These are phyloP conservation scores for Calliphora vicina DNA, from an alignment of 1,140 invertebrate genomes.

Conservation along the genomic window DNA sequence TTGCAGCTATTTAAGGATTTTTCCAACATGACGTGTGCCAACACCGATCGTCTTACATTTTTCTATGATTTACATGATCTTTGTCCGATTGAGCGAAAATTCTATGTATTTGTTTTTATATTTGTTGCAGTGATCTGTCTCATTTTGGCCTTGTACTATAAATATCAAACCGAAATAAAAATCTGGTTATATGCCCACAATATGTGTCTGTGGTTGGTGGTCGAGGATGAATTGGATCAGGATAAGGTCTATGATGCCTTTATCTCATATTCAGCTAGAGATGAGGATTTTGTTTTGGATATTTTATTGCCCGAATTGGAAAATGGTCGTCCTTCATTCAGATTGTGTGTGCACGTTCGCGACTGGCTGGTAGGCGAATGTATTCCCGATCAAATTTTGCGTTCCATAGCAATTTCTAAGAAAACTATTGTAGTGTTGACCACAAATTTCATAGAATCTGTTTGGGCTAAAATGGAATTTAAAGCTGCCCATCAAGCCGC, in stretches of 20 bases:
- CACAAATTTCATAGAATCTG: slow-evolving; percentile 80
- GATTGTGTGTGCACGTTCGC: slow-evolving; percentile 80
- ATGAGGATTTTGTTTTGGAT: slow-evolving; percentile 77
- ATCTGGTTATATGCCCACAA: slow-evolving; percentile 76
- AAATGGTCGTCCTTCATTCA: slow-evolving; percentile 67
- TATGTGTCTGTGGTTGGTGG: slow-evolving; percentile 72
- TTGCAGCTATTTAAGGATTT: slow-evolving; percentile 58
- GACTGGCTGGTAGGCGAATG: slow-evolving; percentile 82
- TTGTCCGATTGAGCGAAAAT: slow-evolving; percentile 59
- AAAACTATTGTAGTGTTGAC: slow-evolving; percentile 86
- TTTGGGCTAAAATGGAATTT: slow-evolving; percentile 88
- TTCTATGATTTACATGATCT: slow-evolving; percentile 65
- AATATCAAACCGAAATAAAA: slow-evolving; percentile 72
- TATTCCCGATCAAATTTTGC: slow-evolving; percentile 81
- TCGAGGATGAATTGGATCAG: slow-evolving; percentile 77
- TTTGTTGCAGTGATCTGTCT: slow-evolving; percentile 65
- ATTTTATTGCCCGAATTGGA: slow-evolving; percentile 76
- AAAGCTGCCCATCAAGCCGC: slow-evolving; percentile 79
- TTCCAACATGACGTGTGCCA: slow-evolving; percentile 63
- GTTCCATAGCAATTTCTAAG: slow-evolving; percentile 79
- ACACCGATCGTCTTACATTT: slow-evolving; percentile 46
- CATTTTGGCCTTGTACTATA: slow-evolving; percentile 69
- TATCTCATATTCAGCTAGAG: slow-evolving; percentile 84
- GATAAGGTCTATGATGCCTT: slow-evolving; percentile 87
- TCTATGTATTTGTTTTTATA: slow-evolving; percentile 62